These are phyloP conservation scores for Chamaetylas fuelleborni DNA, from an alignment of 2,113 vertebrate species.

Conservation along the genomic window DNA sequence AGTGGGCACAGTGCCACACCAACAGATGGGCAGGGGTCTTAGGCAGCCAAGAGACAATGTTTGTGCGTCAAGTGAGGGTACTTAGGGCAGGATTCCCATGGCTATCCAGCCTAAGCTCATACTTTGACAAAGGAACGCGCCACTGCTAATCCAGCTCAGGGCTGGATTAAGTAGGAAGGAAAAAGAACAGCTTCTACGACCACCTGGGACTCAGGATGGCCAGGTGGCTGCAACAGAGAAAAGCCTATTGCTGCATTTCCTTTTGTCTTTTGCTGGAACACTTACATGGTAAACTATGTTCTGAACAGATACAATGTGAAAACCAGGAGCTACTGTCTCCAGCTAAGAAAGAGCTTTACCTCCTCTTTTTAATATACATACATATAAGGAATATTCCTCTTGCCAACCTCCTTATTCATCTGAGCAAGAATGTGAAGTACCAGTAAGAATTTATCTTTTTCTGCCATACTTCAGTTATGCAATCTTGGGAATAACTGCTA, in stretches of 20 bases:
- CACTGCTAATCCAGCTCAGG: conserved; percentile 46
- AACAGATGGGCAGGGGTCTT: conserved; percentile 65
- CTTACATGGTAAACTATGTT: not conserved
- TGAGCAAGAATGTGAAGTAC: not conserved
- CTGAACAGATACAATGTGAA: fast-evolving
- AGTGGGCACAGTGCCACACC: conserved; percentile 50
- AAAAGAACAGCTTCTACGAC: conserved; percentile 21
- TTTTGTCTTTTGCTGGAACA: not conserved
- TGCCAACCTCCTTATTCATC: not conserved
- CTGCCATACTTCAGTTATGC: not conserved
- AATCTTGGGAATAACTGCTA: not conserved
- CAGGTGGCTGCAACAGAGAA: not conserved
- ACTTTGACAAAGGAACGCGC: conserved; percentile 16
- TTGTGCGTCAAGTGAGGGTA: conserved; percentile 54
- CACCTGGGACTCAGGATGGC: not conserved
- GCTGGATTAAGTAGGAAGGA: conserved; percentile 13
- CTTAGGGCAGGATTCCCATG: conserved; percentile 58
- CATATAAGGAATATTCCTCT: not conserved
- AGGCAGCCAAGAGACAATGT: conserved; percentile 53
- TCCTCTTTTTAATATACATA: not conserved
- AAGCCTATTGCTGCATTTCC: not conserved
- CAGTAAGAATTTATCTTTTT: not conserved
- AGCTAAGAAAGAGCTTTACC: not conserved
- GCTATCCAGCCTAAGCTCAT: conserved; percentile 17
- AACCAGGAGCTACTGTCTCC: not conserved